Evolutionary conservation across 2,113 vertebrate genomes (phyloP), one percentile per base, ranked within the genome.

Genomic region (Hylia prasina): DNA sequence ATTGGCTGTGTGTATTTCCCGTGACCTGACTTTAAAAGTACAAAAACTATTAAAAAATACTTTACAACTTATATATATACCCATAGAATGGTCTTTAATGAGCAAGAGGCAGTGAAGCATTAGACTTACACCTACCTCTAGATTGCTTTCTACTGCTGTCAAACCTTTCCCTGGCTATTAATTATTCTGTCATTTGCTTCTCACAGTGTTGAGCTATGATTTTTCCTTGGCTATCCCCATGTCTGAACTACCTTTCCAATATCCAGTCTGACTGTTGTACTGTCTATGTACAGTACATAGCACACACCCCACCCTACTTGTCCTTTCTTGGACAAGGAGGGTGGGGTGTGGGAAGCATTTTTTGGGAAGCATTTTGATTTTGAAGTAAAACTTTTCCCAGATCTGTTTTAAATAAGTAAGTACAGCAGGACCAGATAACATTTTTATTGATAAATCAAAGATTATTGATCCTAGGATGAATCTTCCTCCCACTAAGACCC

Each of bases 301-400:
- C 19, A 45, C 44, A 45, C 44, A 45, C 44, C 19, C 44, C 44
- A 45, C 44, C 19, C 44, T 45, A 19, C 44, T 20, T 45, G 44
- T 45, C 44, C 44, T 45, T 44, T 40, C 79, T 17, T 14, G 4
- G 15, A 33, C 45, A 53, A 56, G 30, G 9, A 64, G 21, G 0
- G 6, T 13, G 1, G 7, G 2, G 11, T 45, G 18, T 33, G 18
- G 17, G 25, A 20, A 79, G 7, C 0, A 2, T 17, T 45, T 47
- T 57, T 70, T 53, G 2, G 13, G 19, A 42, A 42, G 42, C 42
- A 42, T 42, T 51, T 64, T 44, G 17, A 25, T 69, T 81, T 73
- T 78, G 15, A 89, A 72, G 33, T 24, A 78, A 76, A 91, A 21
- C 1, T 71, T 73, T 40, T 58, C 39, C 16, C 21, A 61, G 12